Evolutionary conservation across 2,797 vertebrate genomes (phyloP).

Genomic region (Mormyrops boulengeri): DNA sequence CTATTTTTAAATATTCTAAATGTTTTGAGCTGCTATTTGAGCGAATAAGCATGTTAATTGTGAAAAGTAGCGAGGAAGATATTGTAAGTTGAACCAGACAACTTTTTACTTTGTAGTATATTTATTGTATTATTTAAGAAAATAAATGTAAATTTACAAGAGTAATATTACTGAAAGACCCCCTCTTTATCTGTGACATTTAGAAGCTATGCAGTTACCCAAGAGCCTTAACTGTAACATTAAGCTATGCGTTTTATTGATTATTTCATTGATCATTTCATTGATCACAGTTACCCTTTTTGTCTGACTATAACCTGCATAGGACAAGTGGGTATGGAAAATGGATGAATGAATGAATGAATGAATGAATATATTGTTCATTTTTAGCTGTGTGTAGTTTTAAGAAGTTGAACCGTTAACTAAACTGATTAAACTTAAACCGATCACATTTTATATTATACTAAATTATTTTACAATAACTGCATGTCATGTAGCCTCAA

Average conservation of each 20-base stretch:
- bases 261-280: not conserved
- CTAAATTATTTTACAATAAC: not conserved
- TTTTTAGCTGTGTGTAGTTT: not conserved
- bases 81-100: slow-evolving; percentile 66
- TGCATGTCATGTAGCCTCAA: not conserved
- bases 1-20: slow-evolving; percentile 41
- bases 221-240: not conserved
- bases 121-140: slow-evolving; percentile 78
- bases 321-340: not conserved
- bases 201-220: not conserved
- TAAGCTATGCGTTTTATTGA: not conserved
- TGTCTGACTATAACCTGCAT: not conserved
- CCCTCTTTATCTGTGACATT: slow-evolving; percentile 53
- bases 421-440: not conserved
- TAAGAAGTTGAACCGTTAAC: not conserved
- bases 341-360: not conserved
- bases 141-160: slow-evolving; percentile 73
- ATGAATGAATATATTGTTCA: not conserved
- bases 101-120: slow-evolving; percentile 72
- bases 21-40: slow-evolving; percentile 45
- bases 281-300: not conserved
- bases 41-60: slow-evolving; percentile 55
- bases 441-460: not conserved
- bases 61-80: slow-evolving; percentile 61
- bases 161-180: slow-evolving; percentile 63